phyloP scores from a whole-genome alignment of 2,113 vertebrate genomes.

The Perca fluviatilis region DNA sequence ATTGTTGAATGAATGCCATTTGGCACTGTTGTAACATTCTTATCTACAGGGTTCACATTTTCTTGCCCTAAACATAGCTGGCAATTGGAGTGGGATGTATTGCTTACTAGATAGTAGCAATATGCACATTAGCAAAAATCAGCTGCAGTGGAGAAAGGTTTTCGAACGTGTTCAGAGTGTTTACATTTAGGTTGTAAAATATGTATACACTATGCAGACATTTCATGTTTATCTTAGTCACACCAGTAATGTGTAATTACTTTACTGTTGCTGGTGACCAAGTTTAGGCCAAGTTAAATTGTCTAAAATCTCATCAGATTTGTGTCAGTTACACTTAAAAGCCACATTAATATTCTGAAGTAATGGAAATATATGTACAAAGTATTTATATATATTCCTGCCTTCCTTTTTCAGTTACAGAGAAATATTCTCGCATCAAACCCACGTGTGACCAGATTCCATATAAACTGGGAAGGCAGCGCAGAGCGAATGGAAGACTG shows the following conservation, averaged over 20 bases:
- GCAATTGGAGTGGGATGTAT: not conserved
- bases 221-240: not conserved
- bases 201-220: not conserved
- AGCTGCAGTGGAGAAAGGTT: not conserved
- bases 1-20: not conserved
- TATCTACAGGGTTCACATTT: not conserved
- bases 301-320: not conserved
- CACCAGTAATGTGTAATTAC: not conserved
- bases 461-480: conserved; percentile 94
- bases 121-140: not conserved
- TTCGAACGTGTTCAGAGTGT: not conserved
- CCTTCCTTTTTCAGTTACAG: conserved; percentile 85
- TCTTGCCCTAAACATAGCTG: not conserved
- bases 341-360: not conserved
- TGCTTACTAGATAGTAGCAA: not conserved
- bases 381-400: not conserved
- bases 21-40: conserved; percentile 11
- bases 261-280: not conserved
- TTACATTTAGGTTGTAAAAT: not conserved
- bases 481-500: conserved; percentile 88
- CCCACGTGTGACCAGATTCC: conserved; percentile 93
- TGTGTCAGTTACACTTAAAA: not conserved
- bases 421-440: conserved; percentile 94
- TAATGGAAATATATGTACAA: not conserved
- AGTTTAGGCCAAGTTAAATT: not conserved